Conservation (phyloP, 2,797 vertebrate species). For the Hozukius guyotensis region DNA sequence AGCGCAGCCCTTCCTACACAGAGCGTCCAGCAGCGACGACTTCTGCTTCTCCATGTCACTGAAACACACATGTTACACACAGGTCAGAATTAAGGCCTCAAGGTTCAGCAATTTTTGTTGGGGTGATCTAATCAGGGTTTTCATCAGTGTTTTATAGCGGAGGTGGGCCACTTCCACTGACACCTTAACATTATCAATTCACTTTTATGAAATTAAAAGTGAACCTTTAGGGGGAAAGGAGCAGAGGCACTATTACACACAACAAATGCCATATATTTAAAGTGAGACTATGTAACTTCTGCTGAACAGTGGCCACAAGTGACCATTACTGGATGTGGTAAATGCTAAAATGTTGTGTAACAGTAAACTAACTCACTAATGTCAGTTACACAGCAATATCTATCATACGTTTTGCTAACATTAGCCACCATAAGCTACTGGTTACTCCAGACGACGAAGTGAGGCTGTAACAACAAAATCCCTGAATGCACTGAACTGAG, state of each 20-base stretch:
- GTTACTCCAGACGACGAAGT: not conserved
- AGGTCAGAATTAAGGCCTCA: not conserved
- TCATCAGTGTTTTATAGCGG: too few relatives aligned
- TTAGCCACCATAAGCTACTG: not conserved
- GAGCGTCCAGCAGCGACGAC: conserved; percentile 91
- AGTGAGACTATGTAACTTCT: not conserved
- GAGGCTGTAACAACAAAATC: not conserved
- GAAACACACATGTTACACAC: conserved; percentile 28
- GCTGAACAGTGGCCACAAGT: not conserved
- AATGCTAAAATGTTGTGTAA: not conserved
- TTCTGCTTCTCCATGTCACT: conserved; percentile 99
- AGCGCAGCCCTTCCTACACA: conserved; percentile 94
- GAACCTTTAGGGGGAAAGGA: not conserved
- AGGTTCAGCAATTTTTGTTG: not conserved
- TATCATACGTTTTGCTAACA: not conserved
- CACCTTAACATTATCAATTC: not conserved
- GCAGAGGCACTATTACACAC: not conserved
- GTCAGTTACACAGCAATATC: not conserved
- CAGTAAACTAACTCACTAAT: not conserved
- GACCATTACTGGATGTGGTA: not conserved
- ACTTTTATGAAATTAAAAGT: not conserved
- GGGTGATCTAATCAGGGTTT: too few relatives aligned
- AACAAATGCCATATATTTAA: not conserved
- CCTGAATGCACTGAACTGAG: not conserved
- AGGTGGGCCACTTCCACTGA: not conserved